Evolutionary conservation across 2,113 vertebrate species (phyloP), one percentile per base, ranked within the genome.

Genomic region (Maccullochella peelii): DNA sequence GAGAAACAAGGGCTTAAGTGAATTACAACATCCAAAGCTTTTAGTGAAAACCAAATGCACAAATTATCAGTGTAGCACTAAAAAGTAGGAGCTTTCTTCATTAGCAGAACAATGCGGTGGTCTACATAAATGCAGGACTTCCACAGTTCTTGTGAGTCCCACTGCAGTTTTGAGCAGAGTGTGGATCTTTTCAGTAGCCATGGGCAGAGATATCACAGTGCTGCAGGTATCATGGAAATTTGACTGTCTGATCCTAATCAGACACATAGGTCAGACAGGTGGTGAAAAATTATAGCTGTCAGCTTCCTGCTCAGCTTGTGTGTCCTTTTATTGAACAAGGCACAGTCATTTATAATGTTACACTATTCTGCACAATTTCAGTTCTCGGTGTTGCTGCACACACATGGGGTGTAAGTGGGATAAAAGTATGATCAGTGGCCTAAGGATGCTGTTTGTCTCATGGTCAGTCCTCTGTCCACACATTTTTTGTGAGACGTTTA

Each of bases 151-250:
- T 14, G 44, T 14, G 42, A 44, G 65, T 27, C n/a, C 8, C 18
- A 14, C 30, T 71, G 68, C 20, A n/a, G 49, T 23, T 71, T 27
- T 44, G 3, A 36, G 30, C 16, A 36, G 30, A 44, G 40, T 44
- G n/a, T 18, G n/a, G 65, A 9, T 18, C 52, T 52, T 57, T 66
- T 20, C n/a, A 27, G 33, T 54, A 27, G 5, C 30, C 27, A 47
- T 55, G 15, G 15, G 18, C 33, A 63, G 59, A 49, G 11, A 52
- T 25, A 3, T 61, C 15, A 36, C 6, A 79, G 52, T 71, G 42
- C 55, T 78, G 47, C 30, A 61, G 33, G 50, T 79, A 30, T 50
- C 63, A 40, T 70, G 25, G 75, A 63, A 57, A 73, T 82, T 16
- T 63, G 20, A 71, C n/a, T 62, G n/a, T 8, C 14, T 2, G 0